Evolutionary conservation across 2,113 vertebrate genomes (phyloP).

Genomic region (Emydocephalus ijimae): DNA sequence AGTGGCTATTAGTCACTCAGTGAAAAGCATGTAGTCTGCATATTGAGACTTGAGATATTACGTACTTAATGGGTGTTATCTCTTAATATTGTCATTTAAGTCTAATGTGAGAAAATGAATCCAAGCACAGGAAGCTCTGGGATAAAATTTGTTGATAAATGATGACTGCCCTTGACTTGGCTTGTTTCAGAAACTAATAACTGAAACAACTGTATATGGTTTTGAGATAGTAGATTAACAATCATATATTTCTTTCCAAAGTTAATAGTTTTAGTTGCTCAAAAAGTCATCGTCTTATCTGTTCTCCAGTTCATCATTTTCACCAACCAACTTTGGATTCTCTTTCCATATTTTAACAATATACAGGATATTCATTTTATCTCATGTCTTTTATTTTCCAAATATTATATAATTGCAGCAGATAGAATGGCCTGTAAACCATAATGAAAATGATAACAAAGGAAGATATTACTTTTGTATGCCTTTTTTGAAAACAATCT

Average conservation of each 20-base stretch:
- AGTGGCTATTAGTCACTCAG: constrained; percentile 4
- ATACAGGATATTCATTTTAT: neutral
- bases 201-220: neutral
- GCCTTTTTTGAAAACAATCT: neutral
- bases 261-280: neutral
- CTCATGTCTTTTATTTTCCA: neutral
- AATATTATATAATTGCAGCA: neutral
- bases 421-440: neutral
- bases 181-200: neutral
- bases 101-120: neutral
- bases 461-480: neutral
- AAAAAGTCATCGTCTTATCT: neutral
- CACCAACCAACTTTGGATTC: neutral
- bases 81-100: neutral
- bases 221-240: neutral
- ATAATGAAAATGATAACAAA: neutral
- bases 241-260: rapidly evolving
- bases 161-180: neutral
- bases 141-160: neutral
- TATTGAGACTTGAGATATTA: constrained; percentile 4
- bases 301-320: neutral
- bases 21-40: rapidly evolving
- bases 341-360: neutral
- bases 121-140: neutral
- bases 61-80: rapidly evolving